Percentiles rank a stretch among this genome's conserved stretches.
phyloP scores from a whole-genome alignment of 2,888 invertebrate genomes.

The Halocaridina rubra region DNA sequence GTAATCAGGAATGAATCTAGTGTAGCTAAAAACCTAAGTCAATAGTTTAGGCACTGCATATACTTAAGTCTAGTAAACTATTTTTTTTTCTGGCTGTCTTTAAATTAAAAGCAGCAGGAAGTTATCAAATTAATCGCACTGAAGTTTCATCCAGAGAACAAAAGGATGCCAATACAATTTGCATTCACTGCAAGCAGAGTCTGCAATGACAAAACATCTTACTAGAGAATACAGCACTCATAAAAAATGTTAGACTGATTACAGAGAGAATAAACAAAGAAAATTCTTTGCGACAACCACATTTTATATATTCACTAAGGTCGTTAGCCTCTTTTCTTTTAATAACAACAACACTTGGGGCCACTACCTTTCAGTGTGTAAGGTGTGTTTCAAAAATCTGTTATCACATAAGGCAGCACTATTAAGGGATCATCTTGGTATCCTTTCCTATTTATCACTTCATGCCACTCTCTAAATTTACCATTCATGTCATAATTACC shows the following conservation, averaged over 20 bases:
- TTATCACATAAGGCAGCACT: conserved; percentile 96
- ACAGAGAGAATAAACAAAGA: too few species aligned
- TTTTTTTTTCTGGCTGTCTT: conserved; percentile 55
- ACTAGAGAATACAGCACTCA: too few species aligned
- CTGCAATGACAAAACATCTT: too few species aligned
- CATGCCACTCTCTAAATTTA: conserved; percentile 91
- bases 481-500: conserved; percentile 71
- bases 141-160: too few species aligned
- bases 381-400: conserved; percentile 75
- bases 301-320: conserved; percentile 9
- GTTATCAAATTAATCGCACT: too few species aligned
- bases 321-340: conserved; percentile 40
- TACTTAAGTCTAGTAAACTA: conserved; percentile 55
- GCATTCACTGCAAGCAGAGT: too few species aligned
- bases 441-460: conserved; percentile 81
- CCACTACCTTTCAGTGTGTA: conserved; percentile 40
- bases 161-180: too few species aligned
- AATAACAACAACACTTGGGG: neutral
- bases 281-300: conserved; percentile 28
- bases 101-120: too few species aligned
- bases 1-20: neutral
- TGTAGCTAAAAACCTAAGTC: conserved; percentile 29
- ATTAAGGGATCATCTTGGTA: conserved; percentile 83
- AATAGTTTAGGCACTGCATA: conserved; percentile 54
- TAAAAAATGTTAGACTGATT: too few species aligned